Evolutionary conservation across 2,888 invertebrate species (phyloP), one percentile per base, ranked within the genome.

Genomic region (Ctena decussata): DNA sequence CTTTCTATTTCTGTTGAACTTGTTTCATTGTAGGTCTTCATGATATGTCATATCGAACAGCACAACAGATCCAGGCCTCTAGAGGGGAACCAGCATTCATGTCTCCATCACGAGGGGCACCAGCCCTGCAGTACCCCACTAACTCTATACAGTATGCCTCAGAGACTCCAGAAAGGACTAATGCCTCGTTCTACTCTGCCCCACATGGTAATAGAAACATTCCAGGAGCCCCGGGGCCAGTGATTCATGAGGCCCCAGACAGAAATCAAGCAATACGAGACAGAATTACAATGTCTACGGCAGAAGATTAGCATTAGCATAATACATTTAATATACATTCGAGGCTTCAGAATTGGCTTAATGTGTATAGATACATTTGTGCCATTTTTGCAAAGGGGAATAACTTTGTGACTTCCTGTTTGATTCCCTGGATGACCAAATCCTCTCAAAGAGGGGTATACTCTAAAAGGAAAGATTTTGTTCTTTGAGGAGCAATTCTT

Each of bases 121-220:
- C 75, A 27, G 72, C 57, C 32, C 75, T 80, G 12, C 32, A 75
- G 8, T 86, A 87, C 60, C 78, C 82, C n/a, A 24, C 65, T 21
- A 84, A 79, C 74, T 83, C 88, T n/a, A 80, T 88, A 80, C 85
- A 86, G 77, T 85, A 84, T 79, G 89, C 86, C 11, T 57, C 81
- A 27, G 84, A 89, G 70, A 91, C 91, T 1, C 92, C 93, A 6
- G 91, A 89, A 46, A 71, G 85, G 24, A 89, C 90, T n/a, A 93
- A 93, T 79, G 86, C 92, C 1, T 89, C 89, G 5, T 94, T 91
- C 84, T 93, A 94, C 84, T 86, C 86, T 18, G 80, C 73, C 12
- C 80, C 74, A 5, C 35, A n/a, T 65, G 77, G 69, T n/a, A 37
- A 75, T n/a, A 70, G 39, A 12, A 27, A 60, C 32, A 44, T 75